phyloP scores from a whole-genome alignment of 1,140 invertebrate species.

The Drosophila bocqueti region DNA sequence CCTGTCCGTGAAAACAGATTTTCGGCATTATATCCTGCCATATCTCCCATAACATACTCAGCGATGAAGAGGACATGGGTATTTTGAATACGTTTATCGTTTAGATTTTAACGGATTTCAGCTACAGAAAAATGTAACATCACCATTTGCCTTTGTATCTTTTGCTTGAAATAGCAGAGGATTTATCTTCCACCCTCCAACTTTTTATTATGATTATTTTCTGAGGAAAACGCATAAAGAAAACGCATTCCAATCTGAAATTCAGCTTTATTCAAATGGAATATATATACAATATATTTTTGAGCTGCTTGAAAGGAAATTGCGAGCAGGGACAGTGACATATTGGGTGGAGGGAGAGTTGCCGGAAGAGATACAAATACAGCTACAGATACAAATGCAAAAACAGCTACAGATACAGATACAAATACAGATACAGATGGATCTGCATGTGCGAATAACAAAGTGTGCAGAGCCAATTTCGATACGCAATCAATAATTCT shows the following conservation, averaged over 20 bases:
- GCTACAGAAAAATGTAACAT: neutral
- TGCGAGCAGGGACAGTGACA: slow-evolving; percentile 33
- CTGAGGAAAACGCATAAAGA: neutral
- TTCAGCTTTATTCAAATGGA: neutral
- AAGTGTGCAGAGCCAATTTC: slow-evolving; percentile 70
- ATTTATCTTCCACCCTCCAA: neutral
- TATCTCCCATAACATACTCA: slow-evolving; percentile 2
- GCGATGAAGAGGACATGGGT: neutral
- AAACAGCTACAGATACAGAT: neutral
- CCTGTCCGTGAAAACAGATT: slow-evolving; percentile 41
- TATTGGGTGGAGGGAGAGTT: slow-evolving; percentile 13
- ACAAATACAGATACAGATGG: neutral
- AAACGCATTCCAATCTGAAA: neutral
- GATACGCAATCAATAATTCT: slow-evolving; percentile 81
- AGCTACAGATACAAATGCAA: neutral
- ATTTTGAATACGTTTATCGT: slow-evolving; percentile 7
- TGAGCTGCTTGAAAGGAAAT: slow-evolving; percentile 21
- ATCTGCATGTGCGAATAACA: slow-evolving; percentile 52
- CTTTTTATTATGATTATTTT: slow-evolving; percentile 16
- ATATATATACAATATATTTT: neutral
- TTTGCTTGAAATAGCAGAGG: neutral
- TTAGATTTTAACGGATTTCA: neutral
- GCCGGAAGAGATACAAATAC: neutral
- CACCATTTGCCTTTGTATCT: neutral
- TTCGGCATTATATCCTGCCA: slow-evolving; percentile 4